These are phyloP conservation scores for Oceanodroma tethys DNA, from an alignment of 2,113 vertebrate genomes.

Conservation along the genomic window DNA sequence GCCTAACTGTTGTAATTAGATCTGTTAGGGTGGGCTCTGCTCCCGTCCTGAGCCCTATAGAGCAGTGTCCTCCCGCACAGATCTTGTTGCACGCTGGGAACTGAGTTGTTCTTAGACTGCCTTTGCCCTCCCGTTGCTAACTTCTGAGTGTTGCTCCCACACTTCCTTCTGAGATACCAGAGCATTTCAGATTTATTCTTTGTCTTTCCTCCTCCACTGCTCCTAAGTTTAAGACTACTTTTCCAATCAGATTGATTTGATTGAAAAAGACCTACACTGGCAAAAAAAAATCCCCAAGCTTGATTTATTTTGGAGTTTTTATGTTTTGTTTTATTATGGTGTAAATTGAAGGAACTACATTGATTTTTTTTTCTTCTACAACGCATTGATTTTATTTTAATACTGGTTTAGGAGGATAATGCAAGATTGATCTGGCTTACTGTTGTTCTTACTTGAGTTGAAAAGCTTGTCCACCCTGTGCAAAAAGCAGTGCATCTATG, in stretches of 20 bases:
- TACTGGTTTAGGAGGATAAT: background rate
- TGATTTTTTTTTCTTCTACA: background rate
- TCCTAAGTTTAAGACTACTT: background rate
- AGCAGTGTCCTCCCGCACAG: background rate
- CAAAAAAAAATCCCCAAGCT: background rate
- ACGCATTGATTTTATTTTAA: background rate
- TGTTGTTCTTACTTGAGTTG: background rate
- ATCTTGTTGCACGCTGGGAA: background rate
- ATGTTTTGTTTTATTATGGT: background rate
- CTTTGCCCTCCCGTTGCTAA: background rate
- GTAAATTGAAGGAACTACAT: background rate
- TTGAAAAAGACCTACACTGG: background rate
- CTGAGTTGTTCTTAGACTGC: background rate
- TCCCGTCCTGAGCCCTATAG: background rate
- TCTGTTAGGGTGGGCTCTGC: background rate
- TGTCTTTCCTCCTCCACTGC: background rate
- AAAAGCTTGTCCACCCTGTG: background rate
- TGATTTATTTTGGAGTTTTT: background rate
- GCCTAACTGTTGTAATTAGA: background rate
- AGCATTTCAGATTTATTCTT: background rate
- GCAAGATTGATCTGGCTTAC: background rate
- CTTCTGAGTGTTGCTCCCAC: background rate
- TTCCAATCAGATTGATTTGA: background rate
- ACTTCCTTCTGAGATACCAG: conserved; percentile 28
- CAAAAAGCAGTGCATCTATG: background rate